These are phyloP conservation scores for Vanessa atalanta DNA, from an alignment of 1,140 invertebrate genomes.

Conservation along the genomic window DNA sequence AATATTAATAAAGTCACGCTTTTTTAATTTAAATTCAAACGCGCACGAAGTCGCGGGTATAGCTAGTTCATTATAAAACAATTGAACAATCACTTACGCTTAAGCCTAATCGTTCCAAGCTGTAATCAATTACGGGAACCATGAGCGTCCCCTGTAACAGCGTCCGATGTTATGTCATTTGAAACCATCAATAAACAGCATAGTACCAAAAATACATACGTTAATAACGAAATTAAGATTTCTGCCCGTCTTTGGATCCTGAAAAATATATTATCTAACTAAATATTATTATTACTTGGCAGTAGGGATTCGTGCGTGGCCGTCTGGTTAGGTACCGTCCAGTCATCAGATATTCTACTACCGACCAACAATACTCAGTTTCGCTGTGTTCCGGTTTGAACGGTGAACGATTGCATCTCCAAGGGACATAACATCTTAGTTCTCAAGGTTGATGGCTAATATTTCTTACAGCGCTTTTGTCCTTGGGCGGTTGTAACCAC, in stretches of 20 bases:
- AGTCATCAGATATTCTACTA: too few species aligned
- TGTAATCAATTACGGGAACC: constrained; percentile 33
- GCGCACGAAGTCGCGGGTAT: not conserved
- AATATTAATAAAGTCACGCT: too few species aligned
- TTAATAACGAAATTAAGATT: constrained; percentile 27
- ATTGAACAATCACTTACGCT: constrained; percentile 22
- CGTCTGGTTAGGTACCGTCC: too few species aligned
- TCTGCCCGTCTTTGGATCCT: constrained; percentile 29
- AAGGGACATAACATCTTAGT: too few species aligned
- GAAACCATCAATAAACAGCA: not conserved
- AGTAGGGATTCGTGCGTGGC: too few species aligned
- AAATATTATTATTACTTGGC: too few species aligned
- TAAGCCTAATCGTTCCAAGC: constrained; percentile 23
- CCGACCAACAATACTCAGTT: too few species aligned
- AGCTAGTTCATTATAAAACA: not conserved
- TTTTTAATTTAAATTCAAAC: not conserved
- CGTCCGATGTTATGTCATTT: not conserved
- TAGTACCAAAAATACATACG: constrained; percentile 14
- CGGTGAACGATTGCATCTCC: too few species aligned
- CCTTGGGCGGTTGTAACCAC: too few species aligned
- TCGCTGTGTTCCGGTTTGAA: too few species aligned
- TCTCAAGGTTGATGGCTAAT: too few species aligned
- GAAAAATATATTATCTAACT: not conserved
- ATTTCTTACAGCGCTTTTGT: too few species aligned
- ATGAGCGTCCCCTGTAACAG: constrained; percentile 17